Base-by-base conservation (phyloP, 37 sponge, comb jelly and placozoan species). In the Crambe crambe region DNA sequence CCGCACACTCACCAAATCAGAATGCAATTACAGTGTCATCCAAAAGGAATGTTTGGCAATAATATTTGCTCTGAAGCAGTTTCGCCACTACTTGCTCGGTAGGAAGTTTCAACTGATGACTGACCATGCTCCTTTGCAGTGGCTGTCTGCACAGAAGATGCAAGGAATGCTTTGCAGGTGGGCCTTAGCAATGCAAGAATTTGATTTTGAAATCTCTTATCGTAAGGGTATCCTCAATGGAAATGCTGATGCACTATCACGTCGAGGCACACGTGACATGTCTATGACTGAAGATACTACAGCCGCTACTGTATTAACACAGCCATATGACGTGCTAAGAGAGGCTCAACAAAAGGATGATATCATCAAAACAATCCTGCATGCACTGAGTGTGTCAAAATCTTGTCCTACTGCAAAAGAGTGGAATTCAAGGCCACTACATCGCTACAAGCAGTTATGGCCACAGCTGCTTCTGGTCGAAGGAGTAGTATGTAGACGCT, bases 231-330 rank as follows among this genome's bases (percentile, higher is more conserved):
- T 29, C 8, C 37, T 31, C 21, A 89, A 83, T 58, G 68, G 42
- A 8, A 89, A 89, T 74, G 84, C 84, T 1, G 85, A 83, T 78
- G 85, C 75, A 68, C 44, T 89, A 23, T 83, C 85, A 1, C 78
- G 78, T 23, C 65, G 23, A 27, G 35, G 44, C 44, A 25, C 69
- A n/a, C n/a, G n/a, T n/a, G n/a, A n/a, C n/a, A n/a, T n/a, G n/a
- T n/a, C n/a, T n/a, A n/a, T n/a, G n/a, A n/a, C n/a, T n/a, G n/a
- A 71, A 35, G 23, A 20, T 37, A n/a, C 18, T n/a, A 40, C 18
- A 37, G 1, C 44, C 12, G 26, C 12, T 32, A 37, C 70, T 12
- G 40, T 22, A 34, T 30, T 6, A 5, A 37, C 6, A 69, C 37
- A 69, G 21, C 22, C 6, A 47, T 47, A 12, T 47, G 51, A 47